Conservation (phyloP, 2,797 vertebrate species). For the Liasis olivaceus region DNA sequence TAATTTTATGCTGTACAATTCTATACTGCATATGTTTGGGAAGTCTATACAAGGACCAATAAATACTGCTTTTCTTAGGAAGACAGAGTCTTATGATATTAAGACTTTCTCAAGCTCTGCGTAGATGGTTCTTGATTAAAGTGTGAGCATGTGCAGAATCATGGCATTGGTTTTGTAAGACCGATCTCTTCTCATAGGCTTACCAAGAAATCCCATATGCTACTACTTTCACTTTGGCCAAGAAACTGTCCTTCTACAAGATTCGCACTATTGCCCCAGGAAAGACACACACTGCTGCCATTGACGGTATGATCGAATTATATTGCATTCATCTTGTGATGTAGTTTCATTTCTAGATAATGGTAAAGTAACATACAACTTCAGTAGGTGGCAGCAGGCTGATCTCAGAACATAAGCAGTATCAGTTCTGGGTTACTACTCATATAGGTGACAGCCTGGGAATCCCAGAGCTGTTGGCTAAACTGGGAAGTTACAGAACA, state of each 20-base stretch:
- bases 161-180: slow-evolving; percentile 40
- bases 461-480: background rate
- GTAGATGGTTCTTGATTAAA: slow-evolving; percentile 18
- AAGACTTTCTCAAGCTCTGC: slow-evolving; percentile 5
- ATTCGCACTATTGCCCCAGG: slow-evolving; percentile 89
- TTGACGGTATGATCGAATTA: slow-evolving; percentile 84
- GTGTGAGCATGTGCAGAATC: background rate
- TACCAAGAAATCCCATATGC: slow-evolving; percentile 90
- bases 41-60: background rate
- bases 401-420: background rate
- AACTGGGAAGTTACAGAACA: background rate
- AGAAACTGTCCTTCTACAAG: slow-evolving; percentile 92
- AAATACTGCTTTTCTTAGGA: background rate
- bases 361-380: background rate
- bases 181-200: slow-evolving; percentile 72
- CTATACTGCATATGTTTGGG: background rate
- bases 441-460: background rate
- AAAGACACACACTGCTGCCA: slow-evolving; percentile 93
- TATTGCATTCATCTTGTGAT: background rate
- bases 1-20: slow-evolving; percentile 6
- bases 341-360: background rate
- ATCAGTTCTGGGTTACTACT: background rate
- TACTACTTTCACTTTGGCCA: slow-evolving; percentile 92
- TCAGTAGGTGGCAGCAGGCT: background rate
- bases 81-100: background rate